Percentiles rank a stretch among this genome's conserved stretches.
phyloP scores from a whole-genome alignment of 2,888 invertebrate species.

The Macroteleia sp. region DNA sequence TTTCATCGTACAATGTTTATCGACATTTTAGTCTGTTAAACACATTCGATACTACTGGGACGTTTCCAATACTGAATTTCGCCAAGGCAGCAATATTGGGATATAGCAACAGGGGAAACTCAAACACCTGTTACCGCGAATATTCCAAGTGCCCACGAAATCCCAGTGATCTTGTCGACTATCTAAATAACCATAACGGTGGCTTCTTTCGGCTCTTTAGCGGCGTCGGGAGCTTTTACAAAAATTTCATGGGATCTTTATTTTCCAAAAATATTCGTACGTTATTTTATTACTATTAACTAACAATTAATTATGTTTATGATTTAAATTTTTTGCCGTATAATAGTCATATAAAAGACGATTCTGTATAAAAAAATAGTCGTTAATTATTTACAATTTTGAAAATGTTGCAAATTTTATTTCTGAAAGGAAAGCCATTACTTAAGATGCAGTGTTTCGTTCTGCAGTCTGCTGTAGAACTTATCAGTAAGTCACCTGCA shows the following conservation, averaged over 20 bases:
- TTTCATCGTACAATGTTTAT: slow-evolving; percentile 49
- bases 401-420: no score
- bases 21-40: slow-evolving; percentile 85
- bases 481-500: no score
- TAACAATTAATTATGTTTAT: no score
- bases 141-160: slow-evolving; percentile 91
- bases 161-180: slow-evolving; percentile 89
- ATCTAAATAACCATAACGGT: slow-evolving; percentile 93
- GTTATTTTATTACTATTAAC: no score
- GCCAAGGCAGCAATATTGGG: slow-evolving; percentile 91
- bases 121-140: slow-evolving; percentile 86
- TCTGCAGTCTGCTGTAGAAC: no score
- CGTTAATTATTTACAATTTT: no score
- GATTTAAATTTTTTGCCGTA: no score
- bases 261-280: no score
- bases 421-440: no score
- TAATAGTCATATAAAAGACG: no score
- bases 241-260: slow-evolving; percentile 18
- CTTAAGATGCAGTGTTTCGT: no score
- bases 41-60: slow-evolving; percentile 83
- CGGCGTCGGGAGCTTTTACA: slow-evolving; percentile 31
- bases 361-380: no score
- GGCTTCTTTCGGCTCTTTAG: slow-evolving; percentile 92
- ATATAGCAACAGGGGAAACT: slow-evolving; percentile 87
- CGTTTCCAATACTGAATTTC: slow-evolving; percentile 89